Evolutionary conservation across 2,888 invertebrate genomes (phyloP).

Genomic region (Polyploca ridens): DNA sequence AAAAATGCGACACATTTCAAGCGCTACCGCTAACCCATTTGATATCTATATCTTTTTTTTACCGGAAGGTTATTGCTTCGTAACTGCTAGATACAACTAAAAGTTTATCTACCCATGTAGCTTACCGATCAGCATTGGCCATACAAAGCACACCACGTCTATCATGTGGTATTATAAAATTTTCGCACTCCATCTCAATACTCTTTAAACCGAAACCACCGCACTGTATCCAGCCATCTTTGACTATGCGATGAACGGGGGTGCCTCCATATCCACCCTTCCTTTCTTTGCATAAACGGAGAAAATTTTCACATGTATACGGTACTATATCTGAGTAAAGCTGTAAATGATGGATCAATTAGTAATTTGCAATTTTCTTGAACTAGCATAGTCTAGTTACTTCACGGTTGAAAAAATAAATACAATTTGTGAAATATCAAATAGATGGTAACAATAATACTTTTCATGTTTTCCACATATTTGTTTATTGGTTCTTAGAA

Average conservation of each 20-base stretch:
- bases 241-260: slow-evolving; percentile 87
- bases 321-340: slow-evolving; percentile 85
- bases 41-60: no score
- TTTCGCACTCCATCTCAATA: slow-evolving; percentile 85
- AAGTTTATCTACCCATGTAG: no score
- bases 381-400: no score
- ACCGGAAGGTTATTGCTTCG: no score
- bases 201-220: slow-evolving; percentile 81
- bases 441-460: no score
- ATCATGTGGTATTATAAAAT: slow-evolving; percentile 87
- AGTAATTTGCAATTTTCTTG: neutral
- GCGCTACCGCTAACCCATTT: no score
- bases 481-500: no score
- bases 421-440: no score
- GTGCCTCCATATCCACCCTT: slow-evolving; percentile 82
- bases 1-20: no score
- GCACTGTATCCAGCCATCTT: slow-evolving; percentile 89
- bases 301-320: slow-evolving; percentile 83
- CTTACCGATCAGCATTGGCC: slow-evolving; percentile 86
- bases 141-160: slow-evolving; percentile 89
- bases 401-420: no score
- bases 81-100: no score
- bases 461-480: no score
- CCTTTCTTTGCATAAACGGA: slow-evolving; percentile 77
- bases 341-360: slow-evolving; percentile 49